Evolutionary conservation across 37 sponge, comb jelly and placozoan species (phyloP).

Genomic region (Mnemiopsis leidyi): DNA sequence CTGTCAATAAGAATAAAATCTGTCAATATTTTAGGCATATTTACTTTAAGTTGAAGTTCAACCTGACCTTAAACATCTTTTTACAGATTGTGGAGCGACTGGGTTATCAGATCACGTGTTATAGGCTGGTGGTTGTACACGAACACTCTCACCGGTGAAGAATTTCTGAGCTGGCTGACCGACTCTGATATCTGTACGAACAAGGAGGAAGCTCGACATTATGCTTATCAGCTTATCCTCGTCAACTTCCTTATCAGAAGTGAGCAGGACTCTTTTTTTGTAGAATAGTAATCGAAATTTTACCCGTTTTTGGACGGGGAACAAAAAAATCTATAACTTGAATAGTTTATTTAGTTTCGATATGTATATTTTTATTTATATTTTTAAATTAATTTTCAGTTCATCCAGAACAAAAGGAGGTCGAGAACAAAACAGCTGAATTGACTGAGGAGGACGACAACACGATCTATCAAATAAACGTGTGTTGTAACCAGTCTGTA

Average conservation of each 20-base stretch:
- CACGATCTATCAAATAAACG: slow-evolving; percentile 48
- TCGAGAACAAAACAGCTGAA: neutral
- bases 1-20: too few relatives aligned
- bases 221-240: slow-evolving; percentile 20
- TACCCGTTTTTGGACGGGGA: too few relatives aligned
- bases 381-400: neutral
- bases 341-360: neutral
- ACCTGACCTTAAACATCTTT: too few relatives aligned
- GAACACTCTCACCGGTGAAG: slow-evolving; percentile 42
- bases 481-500: slow-evolving; percentile 44
- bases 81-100: slow-evolving; percentile 63
- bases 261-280: too few relatives aligned
- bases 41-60: too few relatives aligned
- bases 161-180: slow-evolving; percentile 53
- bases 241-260: slow-evolving; percentile 61
- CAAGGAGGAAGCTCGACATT: slow-evolving; percentile 8
- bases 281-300: too few relatives aligned
- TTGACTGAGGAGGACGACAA: slow-evolving; percentile 23
- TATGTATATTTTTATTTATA: neutral
- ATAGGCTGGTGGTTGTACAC: slow-evolving; percentile 63
- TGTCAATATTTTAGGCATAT: too few relatives aligned
- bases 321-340: too few relatives aligned
- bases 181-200: neutral
- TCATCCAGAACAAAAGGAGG: neutral
- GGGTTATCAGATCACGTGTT: slow-evolving; percentile 63